Evolutionary conservation across 2,797 vertebrate genomes (phyloP).

Genomic region (Adrianichthys oophorus): DNA sequence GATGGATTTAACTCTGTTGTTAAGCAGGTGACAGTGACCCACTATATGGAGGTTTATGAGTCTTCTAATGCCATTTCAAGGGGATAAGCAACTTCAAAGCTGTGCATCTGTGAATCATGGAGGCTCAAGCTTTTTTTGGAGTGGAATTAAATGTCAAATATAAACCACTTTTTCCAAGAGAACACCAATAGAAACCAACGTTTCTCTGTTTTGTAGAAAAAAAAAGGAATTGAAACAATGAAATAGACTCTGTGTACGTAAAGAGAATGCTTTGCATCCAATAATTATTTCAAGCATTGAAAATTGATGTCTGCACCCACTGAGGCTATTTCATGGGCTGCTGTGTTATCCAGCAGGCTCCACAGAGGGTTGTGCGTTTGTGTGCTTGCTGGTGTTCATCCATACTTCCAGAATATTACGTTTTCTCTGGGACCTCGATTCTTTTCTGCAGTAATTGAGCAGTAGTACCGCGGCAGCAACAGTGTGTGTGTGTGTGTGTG

Average conservation of each 20-base stretch:
- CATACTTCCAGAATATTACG: slow-evolving; percentile 39
- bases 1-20: neutral
- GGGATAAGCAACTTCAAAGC: slow-evolving; percentile 51
- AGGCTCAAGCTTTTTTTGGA: slow-evolving; percentile 2
- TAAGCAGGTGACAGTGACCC: slow-evolving; percentile 16
- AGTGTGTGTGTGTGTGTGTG: slow-evolving; percentile 8
- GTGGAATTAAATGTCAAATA: slow-evolving; percentile 19
- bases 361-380: slow-evolving; percentile 5
- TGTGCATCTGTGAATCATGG: slow-evolving; percentile 17
- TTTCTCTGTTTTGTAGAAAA: neutral
- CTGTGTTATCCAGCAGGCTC: slow-evolving; percentile 1
- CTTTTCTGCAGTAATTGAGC: slow-evolving; percentile 44
- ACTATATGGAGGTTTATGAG: slow-evolving; percentile 11
- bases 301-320: slow-evolving; percentile 33
- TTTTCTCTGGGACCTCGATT: slow-evolving; percentile 28
- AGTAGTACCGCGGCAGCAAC: slow-evolving; percentile 1
- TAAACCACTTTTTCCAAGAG: slow-evolving; percentile 3
- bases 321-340: slow-evolving; percentile 27
- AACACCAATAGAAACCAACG: neutral
- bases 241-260: slow-evolving; percentile 14
- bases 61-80: slow-evolving; percentile 40
- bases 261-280: slow-evolving; percentile 26
- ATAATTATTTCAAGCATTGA: slow-evolving; percentile 33
- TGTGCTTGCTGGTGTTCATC: slow-evolving; percentile 10
- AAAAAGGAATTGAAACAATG: neutral